Evolutionary conservation across 2,797 vertebrate species (phyloP).

Genomic region (Sarcophilus harrisii): DNA sequence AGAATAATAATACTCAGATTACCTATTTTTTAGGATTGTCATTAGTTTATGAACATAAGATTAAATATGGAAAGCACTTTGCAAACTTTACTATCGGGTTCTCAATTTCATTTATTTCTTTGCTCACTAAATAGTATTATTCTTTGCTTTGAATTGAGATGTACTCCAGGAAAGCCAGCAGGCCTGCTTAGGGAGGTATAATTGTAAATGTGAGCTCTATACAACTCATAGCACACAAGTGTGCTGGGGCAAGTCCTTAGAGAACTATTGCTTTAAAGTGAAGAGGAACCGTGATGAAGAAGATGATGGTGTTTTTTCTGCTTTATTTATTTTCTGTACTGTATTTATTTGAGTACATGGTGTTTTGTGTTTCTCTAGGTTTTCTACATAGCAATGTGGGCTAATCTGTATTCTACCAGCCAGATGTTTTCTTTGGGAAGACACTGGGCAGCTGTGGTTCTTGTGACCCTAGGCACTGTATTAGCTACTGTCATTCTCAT

Average conservation of each 20-base stretch:
- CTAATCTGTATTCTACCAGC: constrained; percentile 86
- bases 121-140: not conserved
- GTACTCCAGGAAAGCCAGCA: not conserved
- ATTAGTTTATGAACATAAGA: not conserved
- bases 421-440: constrained; percentile 80
- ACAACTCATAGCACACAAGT: not conserved
- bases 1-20: not conserved
- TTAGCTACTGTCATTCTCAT: constrained; percentile 77
- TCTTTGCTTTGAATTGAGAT: not conserved
- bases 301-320: not conserved
- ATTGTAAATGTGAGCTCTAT: not conserved
- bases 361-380: constrained; percentile 76
- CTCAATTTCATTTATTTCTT: not conserved
- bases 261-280: not conserved
- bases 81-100: not conserved
- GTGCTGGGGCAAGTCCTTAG: not conserved
- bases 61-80: not conserved
- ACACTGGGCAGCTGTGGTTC: constrained; percentile 81
- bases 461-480: constrained; percentile 81
- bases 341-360: not conserved
- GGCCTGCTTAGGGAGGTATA: not conserved
- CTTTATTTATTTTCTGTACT: fast-evolving
- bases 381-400: constrained; percentile 86
- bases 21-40: not conserved
- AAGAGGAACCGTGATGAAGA: not conserved